Conservation (phyloP, 2,113 vertebrate genomes). For the Numida meleagris region DNA sequence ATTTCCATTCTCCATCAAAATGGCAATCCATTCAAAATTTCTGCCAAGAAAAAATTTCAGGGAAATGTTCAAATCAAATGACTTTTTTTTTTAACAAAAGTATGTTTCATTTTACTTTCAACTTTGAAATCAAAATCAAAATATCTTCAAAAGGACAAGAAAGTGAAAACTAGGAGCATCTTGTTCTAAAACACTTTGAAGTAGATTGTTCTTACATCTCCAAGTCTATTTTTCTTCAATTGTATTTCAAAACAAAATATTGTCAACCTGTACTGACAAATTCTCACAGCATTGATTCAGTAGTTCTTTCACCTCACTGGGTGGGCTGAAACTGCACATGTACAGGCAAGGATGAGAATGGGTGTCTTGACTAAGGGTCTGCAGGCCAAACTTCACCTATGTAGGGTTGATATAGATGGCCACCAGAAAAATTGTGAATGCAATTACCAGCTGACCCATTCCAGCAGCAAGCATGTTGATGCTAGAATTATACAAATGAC, state of each 20-base stretch:
- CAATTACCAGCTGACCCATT: constrained; percentile 19
- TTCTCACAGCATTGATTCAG: background rate
- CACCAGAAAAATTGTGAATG: background rate
- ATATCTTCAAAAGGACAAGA: background rate
- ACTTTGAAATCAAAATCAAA: background rate
- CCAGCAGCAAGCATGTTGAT: background rate
- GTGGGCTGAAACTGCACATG: background rate
- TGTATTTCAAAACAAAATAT: background rate
- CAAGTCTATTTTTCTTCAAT: background rate
- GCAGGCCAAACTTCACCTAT: background rate
- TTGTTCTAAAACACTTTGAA: background rate
- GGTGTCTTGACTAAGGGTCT: background rate
- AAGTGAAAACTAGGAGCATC: background rate
- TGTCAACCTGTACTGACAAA: background rate
- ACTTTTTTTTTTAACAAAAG: background rate
- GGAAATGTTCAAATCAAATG: background rate
- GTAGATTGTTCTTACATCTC: background rate
- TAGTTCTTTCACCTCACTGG: background rate
- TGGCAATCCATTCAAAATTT: background rate
- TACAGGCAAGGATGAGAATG: background rate
- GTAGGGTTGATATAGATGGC: background rate
- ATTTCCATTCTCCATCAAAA: background rate
- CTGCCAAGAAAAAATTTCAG: background rate
- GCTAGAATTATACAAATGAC: constrained; percentile 49
- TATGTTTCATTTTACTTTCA: background rate